These are phyloP conservation scores for Drosophila leontia DNA, from an alignment of 1,140 invertebrate species.

Conservation along the genomic window DNA sequence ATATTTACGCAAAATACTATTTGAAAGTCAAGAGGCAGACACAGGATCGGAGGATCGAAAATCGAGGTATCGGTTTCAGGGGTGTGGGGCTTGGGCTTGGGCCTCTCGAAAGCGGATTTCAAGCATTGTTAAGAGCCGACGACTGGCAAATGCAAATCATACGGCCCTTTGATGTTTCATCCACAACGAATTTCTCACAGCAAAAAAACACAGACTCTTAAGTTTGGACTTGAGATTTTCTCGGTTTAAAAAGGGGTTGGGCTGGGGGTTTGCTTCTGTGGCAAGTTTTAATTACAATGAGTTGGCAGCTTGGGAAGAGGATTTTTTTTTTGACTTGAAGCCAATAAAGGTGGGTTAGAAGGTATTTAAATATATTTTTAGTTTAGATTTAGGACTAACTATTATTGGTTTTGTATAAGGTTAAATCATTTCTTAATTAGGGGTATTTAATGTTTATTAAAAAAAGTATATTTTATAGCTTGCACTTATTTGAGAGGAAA, in stretches of 20 bases:
- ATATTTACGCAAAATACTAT: conserved; percentile 83
- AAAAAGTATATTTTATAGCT: neutral
- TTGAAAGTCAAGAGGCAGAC: conserved; percentile 60
- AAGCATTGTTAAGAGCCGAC: conserved; percentile 53
- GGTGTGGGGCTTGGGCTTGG: neutral
- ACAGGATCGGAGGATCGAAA: conserved; percentile 17
- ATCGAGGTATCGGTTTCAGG: conserved; percentile 8
- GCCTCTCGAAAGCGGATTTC: conserved; percentile 40
- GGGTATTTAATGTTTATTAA: neutral
- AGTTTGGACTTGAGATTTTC: conserved; percentile 30
- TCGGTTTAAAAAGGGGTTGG: neutral
- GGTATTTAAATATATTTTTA: neutral
- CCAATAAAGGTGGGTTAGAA: neutral
- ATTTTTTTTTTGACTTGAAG: neutral
- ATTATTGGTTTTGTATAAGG: neutral
- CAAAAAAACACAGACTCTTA: conserved; percentile 3
- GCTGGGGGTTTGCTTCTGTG: neutral
- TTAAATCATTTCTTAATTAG: neutral
- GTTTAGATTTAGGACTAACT: neutral
- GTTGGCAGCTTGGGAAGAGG: neutral
- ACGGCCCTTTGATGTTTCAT: conserved; percentile 52
- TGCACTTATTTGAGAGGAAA: neutral
- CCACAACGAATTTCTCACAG: conserved; percentile 1
- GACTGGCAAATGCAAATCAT: conserved; percentile 58
- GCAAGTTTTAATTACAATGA: conserved; percentile 38